Base-by-base conservation (phyloP, 1,140 invertebrate species). In the Caenorhabditis briggsae region DNA sequence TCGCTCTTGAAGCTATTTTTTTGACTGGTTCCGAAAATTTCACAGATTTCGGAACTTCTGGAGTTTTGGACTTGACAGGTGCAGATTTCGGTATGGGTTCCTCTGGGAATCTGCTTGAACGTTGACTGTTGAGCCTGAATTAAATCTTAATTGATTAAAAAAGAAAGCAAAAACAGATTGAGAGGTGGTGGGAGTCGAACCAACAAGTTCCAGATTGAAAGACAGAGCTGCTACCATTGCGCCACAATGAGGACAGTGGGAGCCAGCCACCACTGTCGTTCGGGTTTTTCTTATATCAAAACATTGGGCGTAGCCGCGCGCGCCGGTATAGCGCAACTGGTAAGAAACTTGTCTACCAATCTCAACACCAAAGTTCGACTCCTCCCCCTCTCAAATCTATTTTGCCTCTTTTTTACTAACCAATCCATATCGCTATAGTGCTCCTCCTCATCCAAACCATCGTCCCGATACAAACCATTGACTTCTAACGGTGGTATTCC, bases 61-160 rank as follows among this genome's bases (percentile, higher is more conserved):
- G n/a, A 58, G 8, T 1, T n/a, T n/a, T 58, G 56, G 1, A 1
- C 16, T 11, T 12, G 0, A n/a, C 56, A 7, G 56, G 56, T 58
- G n/a, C n/a, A n/a, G 33, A 33, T n/a, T n/a, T 48, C 12, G 70
- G 70, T 2, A 78, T 18, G 23, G 70, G 70, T 78, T 78, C 70
- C 70, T 23, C 23, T 50, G 70, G 70, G 16, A 78, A 43, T 78
- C 70, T 23, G 23, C 70, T 50, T 7, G 70, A 78, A 11, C 46
- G 70, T 41, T 78, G 70, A 78, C 70, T 78, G 46, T 33, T 78
- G 12, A 46, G 6, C 65, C 65, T 74, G 65, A 2, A n/a, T n/a
- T n/a, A 74, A 74, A 18, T 53, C 9, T 16, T 14, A 53, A 8
- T 14, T 16, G 33, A 33, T 1, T 33, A 33, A 33, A 33, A 33